A percentile compares a stretch with the other conserved stretches of the same genome.
Conservation (phyloP, 2,888 invertebrate species). For the Temnothorax rugatulus region DNA sequence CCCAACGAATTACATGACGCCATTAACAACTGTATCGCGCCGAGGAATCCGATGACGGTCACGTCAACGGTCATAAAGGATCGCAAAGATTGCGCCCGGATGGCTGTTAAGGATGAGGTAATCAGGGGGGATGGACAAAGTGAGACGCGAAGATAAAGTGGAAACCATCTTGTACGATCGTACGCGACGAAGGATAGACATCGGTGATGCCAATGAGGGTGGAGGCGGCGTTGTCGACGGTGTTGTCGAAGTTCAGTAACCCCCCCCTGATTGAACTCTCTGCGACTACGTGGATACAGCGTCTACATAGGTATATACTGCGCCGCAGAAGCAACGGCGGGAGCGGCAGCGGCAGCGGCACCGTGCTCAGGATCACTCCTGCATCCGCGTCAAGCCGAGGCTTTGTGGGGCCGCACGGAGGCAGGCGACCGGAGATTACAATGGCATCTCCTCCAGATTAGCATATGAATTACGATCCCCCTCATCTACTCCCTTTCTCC, state of each 20-base stretch:
- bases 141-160: conserved; percentile 40
- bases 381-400: conserved; percentile 84
- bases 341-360: conserved; percentile 50
- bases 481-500: conserved; percentile 67
- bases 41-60: conserved; percentile 20
- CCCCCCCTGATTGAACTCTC: conserved; percentile 80
- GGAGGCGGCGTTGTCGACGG: conserved; percentile 59
- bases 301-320: conserved; percentile 77
- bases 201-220: conserved; percentile 42
- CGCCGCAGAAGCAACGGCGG: conserved; percentile 51
- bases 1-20: conserved; percentile 29
- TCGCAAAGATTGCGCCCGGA: conserved; percentile 26
- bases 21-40: conserved; percentile 22
- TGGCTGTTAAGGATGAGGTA: conserved; percentile 7
- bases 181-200: conserved; percentile 43
- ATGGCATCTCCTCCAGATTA: conserved; percentile 86
- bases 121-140: conserved; percentile 36
- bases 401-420: conserved; percentile 83
- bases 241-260: conserved; percentile 80
- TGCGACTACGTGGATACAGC: conserved; percentile 76
- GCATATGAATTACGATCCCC: conserved; percentile 85
- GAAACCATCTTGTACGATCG: conserved; percentile 43
- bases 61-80: conserved; percentile 18
- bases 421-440: conserved; percentile 86
- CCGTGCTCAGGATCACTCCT: conserved; percentile 81